Percentiles rank a stretch among this genome's conserved stretches.
phyloP scores from a whole-genome alignment of 1,140 invertebrate species.

The Thaumatotibia leucotreta region DNA sequence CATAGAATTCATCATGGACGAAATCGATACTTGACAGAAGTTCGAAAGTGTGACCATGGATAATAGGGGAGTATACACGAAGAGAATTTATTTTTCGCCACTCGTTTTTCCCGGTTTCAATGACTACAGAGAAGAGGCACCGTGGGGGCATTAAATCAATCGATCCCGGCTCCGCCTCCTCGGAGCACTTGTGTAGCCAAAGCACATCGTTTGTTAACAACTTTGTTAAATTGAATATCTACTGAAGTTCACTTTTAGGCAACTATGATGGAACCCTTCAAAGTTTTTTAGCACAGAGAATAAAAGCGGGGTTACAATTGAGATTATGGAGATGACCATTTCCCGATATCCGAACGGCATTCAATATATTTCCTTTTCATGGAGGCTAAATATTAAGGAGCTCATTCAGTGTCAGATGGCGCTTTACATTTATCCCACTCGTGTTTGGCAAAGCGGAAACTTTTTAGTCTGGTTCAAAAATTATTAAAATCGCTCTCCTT shows the following conservation, averaged over 20 bases:
- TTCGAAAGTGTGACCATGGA: neutral
- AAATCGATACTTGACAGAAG: too few relatives aligned
- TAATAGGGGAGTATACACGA: neutral
- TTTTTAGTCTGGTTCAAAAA: too few relatives aligned
- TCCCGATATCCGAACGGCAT: neutral
- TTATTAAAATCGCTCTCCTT: too few relatives aligned
- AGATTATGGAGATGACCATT: slow-evolving; percentile 9
- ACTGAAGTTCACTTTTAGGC: neutral
- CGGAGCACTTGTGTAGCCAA: neutral
- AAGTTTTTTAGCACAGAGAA: neutral
- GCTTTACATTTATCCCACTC: neutral
- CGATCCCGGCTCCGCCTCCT: neutral
- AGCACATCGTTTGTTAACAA: slow-evolving; percentile 8
- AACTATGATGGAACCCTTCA: neutral
- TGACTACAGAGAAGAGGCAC: neutral
- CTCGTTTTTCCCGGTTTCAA: neutral
- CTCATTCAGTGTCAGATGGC: neutral
- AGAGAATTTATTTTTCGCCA: neutral
- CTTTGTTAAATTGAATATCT: slow-evolving; percentile 12
- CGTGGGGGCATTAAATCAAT: slow-evolving; percentile 9
- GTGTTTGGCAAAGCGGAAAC: neutral
- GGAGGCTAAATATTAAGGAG: slow-evolving; percentile 10
- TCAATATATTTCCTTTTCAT: neutral
- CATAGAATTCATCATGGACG: too few relatives aligned
- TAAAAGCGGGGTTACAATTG: neutral